A percentile compares a stretch with the other conserved stretches of the same genome.
phyloP scores from a whole-genome alignment of 2,888 invertebrate species.

The Drosophila maculinotata region DNA sequence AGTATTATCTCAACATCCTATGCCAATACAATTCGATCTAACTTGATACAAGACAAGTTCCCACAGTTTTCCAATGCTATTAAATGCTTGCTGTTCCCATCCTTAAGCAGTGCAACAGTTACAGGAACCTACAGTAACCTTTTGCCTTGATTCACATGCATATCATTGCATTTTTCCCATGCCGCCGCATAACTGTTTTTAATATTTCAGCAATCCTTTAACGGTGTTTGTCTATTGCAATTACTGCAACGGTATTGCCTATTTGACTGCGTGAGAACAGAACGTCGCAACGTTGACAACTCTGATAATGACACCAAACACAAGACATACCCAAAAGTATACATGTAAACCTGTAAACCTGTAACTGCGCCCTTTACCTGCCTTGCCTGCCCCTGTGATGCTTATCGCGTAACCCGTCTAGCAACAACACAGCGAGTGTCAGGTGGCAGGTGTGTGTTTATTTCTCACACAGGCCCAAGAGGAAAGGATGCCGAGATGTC shows the following conservation, averaged over 20 bases:
- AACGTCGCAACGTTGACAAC: slow-evolving; percentile 15
- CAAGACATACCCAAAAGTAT: neutral
- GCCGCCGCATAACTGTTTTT: slow-evolving; percentile 38
- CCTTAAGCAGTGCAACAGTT: slow-evolving; percentile 27
- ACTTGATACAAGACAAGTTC: slow-evolving; percentile 14
- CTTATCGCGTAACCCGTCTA: slow-evolving; percentile 46
- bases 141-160: slow-evolving; percentile 42
- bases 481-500: slow-evolving; percentile 36
- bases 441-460: slow-evolving; percentile 73
- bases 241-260: slow-evolving; percentile 72
- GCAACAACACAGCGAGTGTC: slow-evolving; percentile 36
- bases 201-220: slow-evolving; percentile 46
- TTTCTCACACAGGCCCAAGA: slow-evolving; percentile 47
- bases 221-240: slow-evolving; percentile 56
- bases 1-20: too few relatives aligned
- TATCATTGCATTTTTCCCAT: slow-evolving; percentile 33
- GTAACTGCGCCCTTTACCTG: too few relatives aligned
- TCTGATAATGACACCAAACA: slow-evolving; percentile 39
- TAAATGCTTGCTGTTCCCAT: neutral
- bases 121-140: neutral
- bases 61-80: slow-evolving; percentile 16
- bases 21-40: neutral
- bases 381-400: slow-evolving; percentile 31
- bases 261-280: slow-evolving; percentile 77
- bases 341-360: slow-evolving; percentile 15